These are phyloP conservation scores for Melanostigma gelatinosum DNA, from an alignment of 2,113 vertebrate species.

Conservation along the genomic window DNA sequence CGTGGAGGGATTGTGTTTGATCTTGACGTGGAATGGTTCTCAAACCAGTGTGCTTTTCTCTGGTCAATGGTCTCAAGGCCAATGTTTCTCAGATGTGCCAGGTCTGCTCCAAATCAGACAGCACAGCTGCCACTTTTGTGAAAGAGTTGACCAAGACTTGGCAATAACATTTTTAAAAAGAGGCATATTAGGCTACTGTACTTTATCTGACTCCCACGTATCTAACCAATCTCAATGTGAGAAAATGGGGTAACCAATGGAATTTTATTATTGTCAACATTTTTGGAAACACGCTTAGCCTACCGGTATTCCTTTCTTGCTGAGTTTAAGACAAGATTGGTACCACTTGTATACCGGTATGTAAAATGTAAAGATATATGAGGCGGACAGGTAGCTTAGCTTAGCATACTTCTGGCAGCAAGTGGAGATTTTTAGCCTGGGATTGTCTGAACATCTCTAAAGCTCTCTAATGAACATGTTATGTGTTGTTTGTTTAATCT, in stretches of 20 bases:
- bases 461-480: neutral
- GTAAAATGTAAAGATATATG: neutral
- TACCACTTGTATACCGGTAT: neutral
- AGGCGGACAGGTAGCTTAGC: neutral
- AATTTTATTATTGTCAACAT: neutral
- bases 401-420: neutral
- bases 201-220: neutral
- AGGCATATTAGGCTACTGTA: neutral
- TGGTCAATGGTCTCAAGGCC: slow-evolving; percentile 13
- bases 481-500: neutral
- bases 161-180: neutral
- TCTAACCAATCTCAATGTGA: neutral
- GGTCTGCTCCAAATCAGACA: slow-evolving; percentile 17
- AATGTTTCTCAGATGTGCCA: slow-evolving; percentile 24
- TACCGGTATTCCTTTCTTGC: neutral
- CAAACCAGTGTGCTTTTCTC: slow-evolving; percentile 35
- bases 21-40: slow-evolving; percentile 31
- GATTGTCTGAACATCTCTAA: neutral
- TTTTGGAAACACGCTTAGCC: neutral
- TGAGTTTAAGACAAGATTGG: neutral
- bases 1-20: slow-evolving; percentile 45
- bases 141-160: neutral
- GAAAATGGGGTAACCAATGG: neutral
- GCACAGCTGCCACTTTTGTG: neutral
- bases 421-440: neutral